Evolutionary conservation across 2,113 vertebrate species (phyloP).

Genomic region (Tragelaphus strepsiceros): DNA sequence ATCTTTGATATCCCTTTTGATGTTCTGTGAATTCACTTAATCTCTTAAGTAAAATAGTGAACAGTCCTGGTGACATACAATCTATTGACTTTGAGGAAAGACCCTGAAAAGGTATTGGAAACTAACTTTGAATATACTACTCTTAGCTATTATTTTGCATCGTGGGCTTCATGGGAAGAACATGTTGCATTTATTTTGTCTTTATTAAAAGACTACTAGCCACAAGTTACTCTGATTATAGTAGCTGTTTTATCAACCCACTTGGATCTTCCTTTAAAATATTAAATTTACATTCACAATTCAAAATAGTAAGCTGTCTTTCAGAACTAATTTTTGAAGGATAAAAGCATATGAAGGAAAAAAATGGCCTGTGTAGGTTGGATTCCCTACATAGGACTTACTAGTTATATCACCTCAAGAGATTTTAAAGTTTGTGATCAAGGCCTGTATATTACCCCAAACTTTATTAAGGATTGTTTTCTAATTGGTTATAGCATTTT

Average conservation of each 20-base stretch:
- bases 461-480: conserved; percentile 77
- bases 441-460: conserved; percentile 72
- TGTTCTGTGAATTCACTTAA: conserved; percentile 42
- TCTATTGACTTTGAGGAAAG: conserved; percentile 46
- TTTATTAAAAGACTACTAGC: conserved; percentile 68
- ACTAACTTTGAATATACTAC: conserved; percentile 19
- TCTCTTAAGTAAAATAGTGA: conserved; percentile 60
- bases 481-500: conserved; percentile 82
- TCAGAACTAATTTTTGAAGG: conserved; percentile 76
- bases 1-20: conserved; percentile 56
- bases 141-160: conserved; percentile 49
- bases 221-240: conserved; percentile 54
- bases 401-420: conserved; percentile 70
- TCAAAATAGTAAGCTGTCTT: conserved; percentile 67
- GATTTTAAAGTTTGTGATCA: conserved; percentile 66
- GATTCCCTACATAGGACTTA: conserved; percentile 38
- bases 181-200: conserved; percentile 68
- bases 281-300: conserved; percentile 48
- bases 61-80: conserved; percentile 47
- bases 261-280: conserved; percentile 58
- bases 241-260: conserved; percentile 41
- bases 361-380: conserved; percentile 52
- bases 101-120: conserved; percentile 32
- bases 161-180: conserved; percentile 62
- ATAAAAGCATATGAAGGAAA: conserved; percentile 77